Conservation (phyloP, 2,113 vertebrate species). For the Rhinopithecus roxellana region DNA sequence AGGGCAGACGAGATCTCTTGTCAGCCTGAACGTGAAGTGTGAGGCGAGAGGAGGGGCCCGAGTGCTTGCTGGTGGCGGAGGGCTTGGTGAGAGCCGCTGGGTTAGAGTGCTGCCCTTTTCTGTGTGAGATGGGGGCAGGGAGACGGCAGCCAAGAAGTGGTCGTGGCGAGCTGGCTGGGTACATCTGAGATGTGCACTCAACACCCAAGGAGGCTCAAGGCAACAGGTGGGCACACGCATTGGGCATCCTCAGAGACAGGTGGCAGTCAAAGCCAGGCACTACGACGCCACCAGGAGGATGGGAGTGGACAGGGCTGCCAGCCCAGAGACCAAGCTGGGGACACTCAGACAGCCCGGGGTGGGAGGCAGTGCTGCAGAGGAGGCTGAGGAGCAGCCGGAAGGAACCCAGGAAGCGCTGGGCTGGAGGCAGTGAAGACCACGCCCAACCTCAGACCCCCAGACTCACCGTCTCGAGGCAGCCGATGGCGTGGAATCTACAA, state of each 20-base stretch:
- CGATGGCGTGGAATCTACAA: conserved; percentile 89
- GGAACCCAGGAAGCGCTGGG: fast-evolving
- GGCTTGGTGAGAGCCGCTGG: fast-evolving
- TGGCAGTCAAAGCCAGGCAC: background rate
- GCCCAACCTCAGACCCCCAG: fast-evolving
- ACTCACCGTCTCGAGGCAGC: conserved; percentile 88
- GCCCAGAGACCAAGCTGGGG: too few relatives aligned
- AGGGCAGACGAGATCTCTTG: fast-evolving
- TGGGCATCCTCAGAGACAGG: background rate
- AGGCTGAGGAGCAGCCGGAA: background rate
- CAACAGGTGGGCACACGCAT: background rate
- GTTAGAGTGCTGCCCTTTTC: too few relatives aligned
- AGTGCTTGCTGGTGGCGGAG: background rate
- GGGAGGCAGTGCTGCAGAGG: background rate
- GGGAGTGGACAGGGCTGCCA: too few relatives aligned
- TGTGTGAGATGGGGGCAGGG: background rate
- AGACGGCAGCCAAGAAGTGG: background rate
- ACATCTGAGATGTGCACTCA: background rate
- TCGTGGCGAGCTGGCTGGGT: too few relatives aligned
- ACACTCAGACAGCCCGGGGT: background rate
- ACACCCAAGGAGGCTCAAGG: background rate
- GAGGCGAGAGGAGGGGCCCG: too few relatives aligned
- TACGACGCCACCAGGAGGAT: background rate
- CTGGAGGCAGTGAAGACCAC: fast-evolving
- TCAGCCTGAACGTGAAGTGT: fast-evolving